Conservation (phyloP, 2,113 vertebrate species). For the Orycteropus afer region DNA sequence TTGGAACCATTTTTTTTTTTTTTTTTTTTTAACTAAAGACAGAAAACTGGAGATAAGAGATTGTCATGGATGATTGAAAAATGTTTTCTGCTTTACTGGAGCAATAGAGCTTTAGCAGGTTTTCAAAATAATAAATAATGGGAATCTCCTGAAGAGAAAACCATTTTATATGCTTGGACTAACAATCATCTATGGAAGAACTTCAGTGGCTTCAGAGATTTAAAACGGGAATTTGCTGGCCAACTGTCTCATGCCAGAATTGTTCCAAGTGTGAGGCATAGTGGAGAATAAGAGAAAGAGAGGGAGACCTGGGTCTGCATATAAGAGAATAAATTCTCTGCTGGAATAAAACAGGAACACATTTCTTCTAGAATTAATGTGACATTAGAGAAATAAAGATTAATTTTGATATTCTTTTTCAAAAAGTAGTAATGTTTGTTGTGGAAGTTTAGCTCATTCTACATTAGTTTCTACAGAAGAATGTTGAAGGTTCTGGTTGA, state of each 20-base stretch:
- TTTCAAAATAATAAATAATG: slow-evolving; percentile 65
- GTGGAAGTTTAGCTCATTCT: background rate
- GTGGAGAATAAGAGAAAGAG: background rate
- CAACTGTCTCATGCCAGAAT: background rate
- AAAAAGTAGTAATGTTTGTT: background rate
- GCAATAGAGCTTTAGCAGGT: slow-evolving; percentile 17
- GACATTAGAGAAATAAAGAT: background rate
- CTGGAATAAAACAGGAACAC: background rate
- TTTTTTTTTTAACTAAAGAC: slow-evolving; percentile 19
- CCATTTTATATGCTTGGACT: slow-evolving; percentile 18
- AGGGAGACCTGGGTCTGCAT: background rate
- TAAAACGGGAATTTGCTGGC: background rate
- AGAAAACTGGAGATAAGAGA: slow-evolving; percentile 48
- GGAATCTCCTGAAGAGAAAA: slow-evolving; percentile 21
- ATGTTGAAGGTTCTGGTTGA: background rate
- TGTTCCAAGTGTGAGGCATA: background rate
- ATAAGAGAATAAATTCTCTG: background rate
- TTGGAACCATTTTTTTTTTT: background rate
- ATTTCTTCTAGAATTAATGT: background rate
- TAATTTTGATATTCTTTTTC: background rate
- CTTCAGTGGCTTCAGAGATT: slow-evolving; percentile 22
- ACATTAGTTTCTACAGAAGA: background rate
- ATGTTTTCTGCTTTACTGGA: slow-evolving; percentile 65
- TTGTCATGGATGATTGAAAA: slow-evolving; percentile 44
- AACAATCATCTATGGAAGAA: slow-evolving; percentile 13